Evolutionary conservation across 2,797 vertebrate genomes (phyloP), one percentile per base, ranked within the genome.

Genomic region (Trachops cirrhosus): DNA sequence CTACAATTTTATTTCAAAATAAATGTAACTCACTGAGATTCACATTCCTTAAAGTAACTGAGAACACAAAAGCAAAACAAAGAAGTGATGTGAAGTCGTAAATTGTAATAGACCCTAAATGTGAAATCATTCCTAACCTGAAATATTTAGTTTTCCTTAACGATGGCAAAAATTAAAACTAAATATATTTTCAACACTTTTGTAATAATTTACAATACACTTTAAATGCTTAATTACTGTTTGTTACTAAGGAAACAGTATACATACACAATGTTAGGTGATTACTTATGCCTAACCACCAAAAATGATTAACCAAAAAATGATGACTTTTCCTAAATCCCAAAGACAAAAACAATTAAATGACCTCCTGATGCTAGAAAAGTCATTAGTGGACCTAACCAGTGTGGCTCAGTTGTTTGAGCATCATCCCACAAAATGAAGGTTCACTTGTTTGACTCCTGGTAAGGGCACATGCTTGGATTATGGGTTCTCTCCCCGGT

Each of bases 1-100:
- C 59, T 96, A 32, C 8, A 89, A 97, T 98, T 98, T 98, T 95
- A 94, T 97, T 98, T 98, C 90, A 94, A 70, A 97, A 75, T 95
- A 93, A 96, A 97, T 93, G 74, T 97, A 67, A 94, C 84, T 92
- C 37, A 85, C 93, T 86, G 86, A 39, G 74, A 91, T 54, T 93
- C 54, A 41, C 64, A 34, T 41, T 96, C 78, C 87, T 96, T 95
- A 59, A 94, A 96, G 57, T 86, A 91, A 96, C 32, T 91, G 10
- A 70, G 78, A 96, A 74, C 29, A 86, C 39, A 77, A 96, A 97
- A 96, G 52, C 32, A 96, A 98, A 97, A 84, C 21, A 95, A 97
- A 95, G 41, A 75, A 75, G 6, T 86, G 41, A 8, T 12, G 2
- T 15, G 83, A 78, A 68, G 79, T 82, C 84, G 87, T 95, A 96